These are phyloP conservation scores for Eutolmus rufibarbis DNA, from an alignment of 2,888 invertebrate genomes.

Conservation along the genomic window DNA sequence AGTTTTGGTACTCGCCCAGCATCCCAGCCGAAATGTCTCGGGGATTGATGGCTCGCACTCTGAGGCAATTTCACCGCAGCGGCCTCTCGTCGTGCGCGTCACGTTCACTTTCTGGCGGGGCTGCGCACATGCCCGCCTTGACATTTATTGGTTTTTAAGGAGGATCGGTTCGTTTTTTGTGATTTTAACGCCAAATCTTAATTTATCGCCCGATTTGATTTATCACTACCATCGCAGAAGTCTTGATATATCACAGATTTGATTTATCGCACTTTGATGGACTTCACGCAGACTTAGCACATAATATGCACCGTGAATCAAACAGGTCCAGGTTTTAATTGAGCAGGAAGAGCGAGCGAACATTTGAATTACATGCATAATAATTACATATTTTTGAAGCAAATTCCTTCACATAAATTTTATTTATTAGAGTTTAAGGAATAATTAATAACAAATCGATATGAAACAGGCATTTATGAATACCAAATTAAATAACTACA, in stretches of 20 bases:
- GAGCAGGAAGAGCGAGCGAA: background rate
- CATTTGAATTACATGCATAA: background rate
- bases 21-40: background rate
- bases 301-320: background rate
- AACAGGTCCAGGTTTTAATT: background rate
- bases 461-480: background rate
- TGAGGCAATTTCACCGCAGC: background rate
- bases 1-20: background rate
- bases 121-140: background rate
- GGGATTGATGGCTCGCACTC: background rate
- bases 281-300: background rate
- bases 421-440: background rate
- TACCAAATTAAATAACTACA: no score
- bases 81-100: background rate
- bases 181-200: background rate
- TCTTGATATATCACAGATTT: background rate
- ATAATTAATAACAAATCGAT: background rate
- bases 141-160: slow-evolving; percentile 7
- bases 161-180: background rate
- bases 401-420: background rate
- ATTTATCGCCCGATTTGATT: background rate
- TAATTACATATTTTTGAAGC: background rate
- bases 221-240: background rate
- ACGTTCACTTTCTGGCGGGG: background rate
- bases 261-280: background rate